Percentiles rank a stretch among this genome's conserved stretches.
Evolutionary conservation across 2,888 invertebrate genomes (phyloP).

Genomic region (Cantharis lateralis): DNA sequence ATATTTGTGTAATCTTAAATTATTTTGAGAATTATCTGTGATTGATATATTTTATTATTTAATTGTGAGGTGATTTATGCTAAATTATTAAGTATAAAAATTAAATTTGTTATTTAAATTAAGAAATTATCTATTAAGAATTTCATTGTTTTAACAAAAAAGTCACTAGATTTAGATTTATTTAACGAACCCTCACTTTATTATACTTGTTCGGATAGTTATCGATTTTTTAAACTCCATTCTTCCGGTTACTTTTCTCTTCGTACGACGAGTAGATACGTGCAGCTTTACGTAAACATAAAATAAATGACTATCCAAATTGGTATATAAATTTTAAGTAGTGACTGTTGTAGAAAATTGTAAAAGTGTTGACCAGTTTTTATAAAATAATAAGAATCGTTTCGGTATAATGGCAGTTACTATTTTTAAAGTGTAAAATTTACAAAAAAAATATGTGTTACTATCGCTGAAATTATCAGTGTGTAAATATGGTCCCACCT

Average conservation of each 20-base stretch:
- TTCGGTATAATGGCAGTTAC: constrained; percentile 26
- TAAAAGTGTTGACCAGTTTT: constrained; percentile 29
- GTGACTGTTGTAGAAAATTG: constrained; percentile 20
- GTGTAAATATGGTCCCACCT: background rate
- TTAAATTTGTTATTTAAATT: constrained; percentile 29
- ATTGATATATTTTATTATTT: constrained; percentile 56
- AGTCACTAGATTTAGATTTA: constrained; percentile 27
- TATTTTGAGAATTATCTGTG: constrained; percentile 58
- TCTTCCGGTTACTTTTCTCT: background rate
- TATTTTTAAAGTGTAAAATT: constrained; percentile 24
- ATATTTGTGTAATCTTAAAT: constrained; percentile 46
- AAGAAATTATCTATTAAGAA: constrained; percentile 2
- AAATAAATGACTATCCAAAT: background rate
- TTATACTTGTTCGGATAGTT: background rate
- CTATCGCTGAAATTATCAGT: constrained; percentile 10
- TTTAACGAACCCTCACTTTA: constrained; percentile 12
- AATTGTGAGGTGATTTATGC: constrained; percentile 46
- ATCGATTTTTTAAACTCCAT: background rate
- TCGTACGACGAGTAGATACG: background rate
- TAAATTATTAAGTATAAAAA: constrained; percentile 18
- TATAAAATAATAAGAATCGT: constrained; percentile 19
- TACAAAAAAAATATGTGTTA: constrained; percentile 6
- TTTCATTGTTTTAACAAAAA: constrained; percentile 8
- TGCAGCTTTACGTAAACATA: background rate
- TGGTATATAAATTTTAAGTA: constrained; percentile 16